phyloP scores from a whole-genome alignment of 23 tunicate genomes.

The Ciona savignyi region DNA sequence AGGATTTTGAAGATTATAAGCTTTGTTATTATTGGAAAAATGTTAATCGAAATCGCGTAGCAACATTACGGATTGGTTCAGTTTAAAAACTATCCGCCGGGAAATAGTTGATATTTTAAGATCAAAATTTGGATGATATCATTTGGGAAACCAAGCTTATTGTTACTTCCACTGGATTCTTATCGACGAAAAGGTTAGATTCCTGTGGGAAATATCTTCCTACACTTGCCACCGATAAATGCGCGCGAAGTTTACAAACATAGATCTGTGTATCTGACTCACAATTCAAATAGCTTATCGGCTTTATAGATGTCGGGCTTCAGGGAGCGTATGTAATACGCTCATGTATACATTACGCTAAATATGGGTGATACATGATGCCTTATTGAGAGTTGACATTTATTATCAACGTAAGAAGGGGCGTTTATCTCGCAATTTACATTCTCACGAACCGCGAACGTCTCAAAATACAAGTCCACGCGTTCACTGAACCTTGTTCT shows the following conservation, averaged over 20 bases:
- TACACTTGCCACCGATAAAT: background rate
- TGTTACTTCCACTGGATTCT: background rate
- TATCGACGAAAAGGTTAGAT: background rate
- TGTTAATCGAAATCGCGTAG: too few species aligned
- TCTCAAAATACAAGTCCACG: background rate
- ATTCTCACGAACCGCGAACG: background rate
- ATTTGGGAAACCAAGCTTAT: background rate
- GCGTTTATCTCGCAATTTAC: background rate
- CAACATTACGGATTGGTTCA: too few species aligned
- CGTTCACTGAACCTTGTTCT: background rate
- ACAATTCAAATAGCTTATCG: background rate
- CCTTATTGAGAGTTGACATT: background rate
- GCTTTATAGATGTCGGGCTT: background rate
- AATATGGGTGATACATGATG: background rate
- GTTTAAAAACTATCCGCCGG: too few species aligned
- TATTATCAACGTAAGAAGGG: background rate
- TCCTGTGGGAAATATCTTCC: background rate
- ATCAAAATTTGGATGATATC: background rate
- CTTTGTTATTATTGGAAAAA: too few species aligned
- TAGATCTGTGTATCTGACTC: background rate
- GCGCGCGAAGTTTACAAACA: background rate
- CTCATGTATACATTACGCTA: background rate
- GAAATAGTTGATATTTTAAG: background rate
- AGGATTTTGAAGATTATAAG: too few species aligned
- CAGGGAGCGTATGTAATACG: background rate